Conservation (phyloP, 30 jellyfish, hydroid and myxozoan species). For the Aurelia aurita complex sp. Pacific region DNA sequence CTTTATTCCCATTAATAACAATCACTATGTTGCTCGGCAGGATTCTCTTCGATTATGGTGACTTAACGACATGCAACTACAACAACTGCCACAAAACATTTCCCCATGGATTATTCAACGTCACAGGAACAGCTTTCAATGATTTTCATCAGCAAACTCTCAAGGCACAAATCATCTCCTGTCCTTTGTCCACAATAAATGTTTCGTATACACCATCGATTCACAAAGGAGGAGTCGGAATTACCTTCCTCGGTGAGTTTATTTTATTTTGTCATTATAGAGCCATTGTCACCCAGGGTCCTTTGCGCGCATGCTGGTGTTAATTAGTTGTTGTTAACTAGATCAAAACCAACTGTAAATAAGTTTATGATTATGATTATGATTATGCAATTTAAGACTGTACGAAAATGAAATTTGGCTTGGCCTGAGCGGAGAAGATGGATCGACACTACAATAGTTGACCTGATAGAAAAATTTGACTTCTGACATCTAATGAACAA, state of each 20-base stretch:
- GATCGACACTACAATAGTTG: too few species aligned
- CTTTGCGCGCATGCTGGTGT: too few species aligned
- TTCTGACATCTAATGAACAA: too few species aligned
- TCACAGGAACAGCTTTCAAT: conserved; percentile 36
- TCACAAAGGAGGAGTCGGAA: conserved; percentile 52
- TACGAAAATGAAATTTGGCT: too few species aligned
- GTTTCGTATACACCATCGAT: conserved; percentile 19
- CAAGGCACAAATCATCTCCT: conserved; percentile 19
- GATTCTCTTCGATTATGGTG: conserved; percentile 10
- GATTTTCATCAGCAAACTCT: conserved; percentile 16
- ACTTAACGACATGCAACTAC: conserved; percentile 28
- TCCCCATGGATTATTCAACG: conserved; percentile 40
- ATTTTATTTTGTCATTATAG: background rate
- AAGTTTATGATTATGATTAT: too few species aligned
- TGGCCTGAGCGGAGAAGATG: too few species aligned
- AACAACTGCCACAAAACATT: conserved; percentile 24
- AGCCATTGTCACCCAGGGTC: too few species aligned
- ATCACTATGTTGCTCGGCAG: background rate
- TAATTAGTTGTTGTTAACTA: too few species aligned
- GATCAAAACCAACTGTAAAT: too few species aligned
- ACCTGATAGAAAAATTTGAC: too few species aligned
- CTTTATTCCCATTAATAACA: too few species aligned
- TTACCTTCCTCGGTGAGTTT: conserved; percentile 15
- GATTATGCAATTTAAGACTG: too few species aligned
- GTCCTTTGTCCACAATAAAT: conserved; percentile 21